phyloP scores from a whole-genome alignment of 2,113 vertebrate genomes.

The Leucoraja erinaceus region DNA sequence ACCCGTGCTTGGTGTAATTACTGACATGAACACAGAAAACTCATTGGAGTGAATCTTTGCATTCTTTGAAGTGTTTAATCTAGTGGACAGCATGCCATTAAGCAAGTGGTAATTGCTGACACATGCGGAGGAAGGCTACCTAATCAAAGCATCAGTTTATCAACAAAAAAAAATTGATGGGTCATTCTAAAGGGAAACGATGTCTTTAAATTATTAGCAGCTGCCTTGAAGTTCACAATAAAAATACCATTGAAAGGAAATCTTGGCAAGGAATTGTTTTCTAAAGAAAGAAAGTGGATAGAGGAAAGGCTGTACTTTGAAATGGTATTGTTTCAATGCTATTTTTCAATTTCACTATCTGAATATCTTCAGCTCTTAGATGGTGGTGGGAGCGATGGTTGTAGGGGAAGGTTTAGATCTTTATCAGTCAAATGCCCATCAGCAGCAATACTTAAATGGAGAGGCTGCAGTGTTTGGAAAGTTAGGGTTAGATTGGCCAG shows the following conservation, averaged over 20 bases:
- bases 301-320: conserved; percentile 48
- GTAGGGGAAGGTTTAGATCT: conserved; percentile 47
- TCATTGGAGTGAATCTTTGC: conserved; percentile 40
- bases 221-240: conserved; percentile 47
- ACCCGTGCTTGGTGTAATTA: conserved; percentile 30
- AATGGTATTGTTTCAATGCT: conserved; percentile 54
- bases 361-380: conserved; percentile 50
- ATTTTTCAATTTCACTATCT: conserved; percentile 42
- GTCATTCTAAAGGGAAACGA: conserved; percentile 46
- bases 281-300: conserved; percentile 55
- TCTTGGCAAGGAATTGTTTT: not conserved
- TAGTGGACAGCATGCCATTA: conserved; percentile 39
- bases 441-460: conserved; percentile 46
- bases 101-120: conserved; percentile 47
- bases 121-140: conserved; percentile 44
- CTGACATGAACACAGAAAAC: not conserved
- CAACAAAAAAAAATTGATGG: conserved; percentile 44
- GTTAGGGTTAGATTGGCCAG: not conserved
- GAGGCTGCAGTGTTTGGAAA: not conserved
- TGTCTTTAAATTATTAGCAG: conserved; percentile 53
- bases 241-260: conserved; percentile 55
- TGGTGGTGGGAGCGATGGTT: conserved; percentile 32
- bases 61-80: conserved; percentile 42
- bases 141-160: conserved; percentile 49
- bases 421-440: conserved; percentile 49